Evolutionary conservation across 2,888 invertebrate species (phyloP).

Genomic region (Oeneis ivallda): DNA sequence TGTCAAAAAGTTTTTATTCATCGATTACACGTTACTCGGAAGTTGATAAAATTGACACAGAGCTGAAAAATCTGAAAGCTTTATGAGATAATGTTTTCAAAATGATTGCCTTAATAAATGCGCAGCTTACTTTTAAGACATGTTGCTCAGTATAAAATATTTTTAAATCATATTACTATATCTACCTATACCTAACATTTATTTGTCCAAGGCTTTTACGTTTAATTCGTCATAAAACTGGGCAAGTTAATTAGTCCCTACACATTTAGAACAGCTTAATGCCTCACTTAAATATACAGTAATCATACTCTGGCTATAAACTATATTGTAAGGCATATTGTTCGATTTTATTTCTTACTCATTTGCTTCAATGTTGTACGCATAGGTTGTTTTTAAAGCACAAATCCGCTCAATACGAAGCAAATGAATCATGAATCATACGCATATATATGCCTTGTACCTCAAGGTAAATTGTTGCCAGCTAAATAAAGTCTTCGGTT

Average conservation of each 20-base stretch:
- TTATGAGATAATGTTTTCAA: background rate
- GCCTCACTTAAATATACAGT: conserved; percentile 44
- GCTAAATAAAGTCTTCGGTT: background rate
- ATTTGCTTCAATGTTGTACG: conserved; percentile 45
- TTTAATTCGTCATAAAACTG: conserved; percentile 41
- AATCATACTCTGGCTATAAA: conserved; percentile 46
- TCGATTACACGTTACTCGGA: background rate
- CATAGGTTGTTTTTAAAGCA: conserved; percentile 34
- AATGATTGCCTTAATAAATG: conserved; percentile 1
- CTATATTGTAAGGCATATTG: conserved; percentile 55
- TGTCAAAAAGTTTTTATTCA: background rate
- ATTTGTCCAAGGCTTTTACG: conserved; percentile 18
- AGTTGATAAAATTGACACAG: background rate
- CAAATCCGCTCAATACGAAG: conserved; percentile 21
- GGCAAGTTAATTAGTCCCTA: conserved; percentile 45
- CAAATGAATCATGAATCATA: conserved; percentile 17
- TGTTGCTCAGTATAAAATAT: conserved; percentile 7
- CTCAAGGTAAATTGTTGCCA: conserved; percentile 11
- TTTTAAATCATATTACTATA: conserved; percentile 1
- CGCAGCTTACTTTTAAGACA: conserved; percentile 14
- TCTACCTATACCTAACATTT: background rate
- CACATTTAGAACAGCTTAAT: conserved; percentile 47
- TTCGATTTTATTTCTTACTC: conserved; percentile 50
- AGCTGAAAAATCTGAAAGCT: background rate
- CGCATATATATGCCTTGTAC: too few species aligned